These are phyloP conservation scores for Cataglyphis albicans DNA, from an alignment of 2,888 invertebrate species.

Conservation along the genomic window DNA sequence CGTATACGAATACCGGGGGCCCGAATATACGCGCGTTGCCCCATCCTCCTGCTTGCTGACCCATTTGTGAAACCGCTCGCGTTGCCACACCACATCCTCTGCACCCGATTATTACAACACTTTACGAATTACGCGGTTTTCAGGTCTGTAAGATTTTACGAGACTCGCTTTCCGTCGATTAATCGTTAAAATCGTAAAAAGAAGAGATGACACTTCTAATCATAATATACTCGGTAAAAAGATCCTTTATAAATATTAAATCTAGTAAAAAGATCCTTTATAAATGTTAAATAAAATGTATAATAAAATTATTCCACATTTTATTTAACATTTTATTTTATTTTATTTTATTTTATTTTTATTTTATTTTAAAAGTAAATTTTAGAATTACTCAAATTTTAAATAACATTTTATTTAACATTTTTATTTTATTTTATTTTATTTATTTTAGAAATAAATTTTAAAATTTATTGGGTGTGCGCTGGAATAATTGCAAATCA, in stretches of 20 bases:
- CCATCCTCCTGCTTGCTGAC: slow-evolving; percentile 75
- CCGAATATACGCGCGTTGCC: slow-evolving; percentile 59
- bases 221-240: background rate
- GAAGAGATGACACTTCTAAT: background rate
- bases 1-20: slow-evolving; percentile 56
- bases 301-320: too few species aligned
- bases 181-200: background rate
- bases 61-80: slow-evolving; percentile 83
- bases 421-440: too few species aligned
- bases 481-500: too few species aligned
- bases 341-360: too few species aligned
- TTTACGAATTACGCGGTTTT: slow-evolving; percentile 72
- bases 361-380: too few species aligned
- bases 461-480: too few species aligned
- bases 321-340: too few species aligned
- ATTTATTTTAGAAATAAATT: too few species aligned
- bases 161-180: background rate
- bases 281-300: too few species aligned
- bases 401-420: too few species aligned
- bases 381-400: too few species aligned
- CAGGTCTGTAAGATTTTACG: slow-evolving; percentile 13
- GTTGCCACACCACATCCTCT: slow-evolving; percentile 78
- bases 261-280: background rate
- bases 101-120: slow-evolving; percentile 75
- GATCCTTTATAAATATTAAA: background rate